Evolutionary conservation across 1,140 invertebrate species (phyloP), one percentile per base, ranked within the genome.

Genomic region (Panulirus ornatus): DNA sequence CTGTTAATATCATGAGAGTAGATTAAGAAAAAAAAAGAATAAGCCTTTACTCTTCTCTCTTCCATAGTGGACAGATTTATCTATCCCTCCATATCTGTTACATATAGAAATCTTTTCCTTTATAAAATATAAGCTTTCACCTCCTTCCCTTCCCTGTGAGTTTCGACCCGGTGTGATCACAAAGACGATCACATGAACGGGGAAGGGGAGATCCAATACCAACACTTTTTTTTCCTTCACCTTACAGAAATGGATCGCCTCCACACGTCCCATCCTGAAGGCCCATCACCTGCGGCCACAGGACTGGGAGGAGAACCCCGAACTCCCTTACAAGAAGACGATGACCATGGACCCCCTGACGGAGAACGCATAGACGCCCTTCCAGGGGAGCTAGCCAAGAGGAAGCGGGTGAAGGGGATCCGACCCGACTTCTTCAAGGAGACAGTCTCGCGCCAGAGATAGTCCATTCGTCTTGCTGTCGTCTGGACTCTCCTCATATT

Each of bases 271-370:
- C 14, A 89, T 92, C 81, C 85, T 92, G 44, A 92, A 92, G 73
- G 92, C 92, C 0, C 92, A 92, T 66, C 92, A 92, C 82, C 82
- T 92, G 47, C 54, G 92, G 66, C 82, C 92, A 27, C 84, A 92
- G 54, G 92, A 92, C 90, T 91, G 90, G 90, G 82, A 91, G 27
- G 84, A 89, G 73, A 92, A 91, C 58, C 87, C 92, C 22, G 66
- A 85, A 22, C 66, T 92, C 14, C 83, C 76, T 27, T 91, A 91
- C 86, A 92, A 89, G 58, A 92, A 92, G 63, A 92, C 92, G 16
- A 84, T 91, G 73, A 92, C 91, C 0, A 89, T 92, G 86, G 92
- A 92, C 40, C 92, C 92, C 71, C 73, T 92, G 1, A 92, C 92
- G 3, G 88, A 92, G 63, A 86, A 83, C 38, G 84, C 82, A 44